A percentile compares a stretch with the other conserved stretches of the same genome.
Conservation (phyloP, 2,888 invertebrate species). For the Ectemnius lituratus region DNA sequence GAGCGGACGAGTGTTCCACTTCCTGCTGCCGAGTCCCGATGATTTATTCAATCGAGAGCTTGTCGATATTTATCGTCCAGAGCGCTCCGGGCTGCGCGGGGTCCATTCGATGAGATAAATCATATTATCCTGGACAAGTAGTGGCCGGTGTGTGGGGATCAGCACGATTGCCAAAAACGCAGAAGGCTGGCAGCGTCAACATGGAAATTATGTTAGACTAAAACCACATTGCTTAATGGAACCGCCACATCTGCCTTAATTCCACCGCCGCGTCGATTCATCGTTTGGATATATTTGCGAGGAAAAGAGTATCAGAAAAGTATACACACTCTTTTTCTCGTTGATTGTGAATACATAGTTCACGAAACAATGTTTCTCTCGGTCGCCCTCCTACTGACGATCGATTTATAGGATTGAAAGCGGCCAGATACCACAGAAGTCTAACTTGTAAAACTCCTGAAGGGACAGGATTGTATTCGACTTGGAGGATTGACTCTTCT, state of each 20-base stretch:
- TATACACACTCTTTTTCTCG: constrained; percentile 16
- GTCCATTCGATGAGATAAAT: constrained; percentile 61
- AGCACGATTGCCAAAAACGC: constrained; percentile 54
- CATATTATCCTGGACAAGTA: constrained; percentile 65
- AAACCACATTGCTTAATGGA: constrained; percentile 57
- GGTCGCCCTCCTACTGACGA: no score
- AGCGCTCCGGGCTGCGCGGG: constrained; percentile 33
- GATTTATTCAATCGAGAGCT: constrained; percentile 62
- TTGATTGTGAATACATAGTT: neutral
- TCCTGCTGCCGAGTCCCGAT: constrained; percentile 50
- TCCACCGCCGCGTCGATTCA: constrained; percentile 43
- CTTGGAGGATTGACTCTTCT: no score
- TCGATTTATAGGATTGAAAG: no score
- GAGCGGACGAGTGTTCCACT: constrained; percentile 39
- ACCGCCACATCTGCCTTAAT: constrained; percentile 44
- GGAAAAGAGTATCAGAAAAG: no score
- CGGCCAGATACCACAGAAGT: no score
- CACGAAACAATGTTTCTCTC: no score
- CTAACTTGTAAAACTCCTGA: no score
- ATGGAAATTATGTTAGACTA: constrained; percentile 60
- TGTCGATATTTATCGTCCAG: constrained; percentile 61
- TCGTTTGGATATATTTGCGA: constrained; percentile 8
- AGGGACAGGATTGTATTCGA: no score
- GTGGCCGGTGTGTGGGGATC: constrained; percentile 57
- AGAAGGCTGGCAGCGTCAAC: constrained; percentile 46